Percentiles rank a stretch among this genome's conserved stretches.
Evolutionary conservation across 2,113 vertebrate genomes (phyloP).

Genomic region (Panurus biarmicus): DNA sequence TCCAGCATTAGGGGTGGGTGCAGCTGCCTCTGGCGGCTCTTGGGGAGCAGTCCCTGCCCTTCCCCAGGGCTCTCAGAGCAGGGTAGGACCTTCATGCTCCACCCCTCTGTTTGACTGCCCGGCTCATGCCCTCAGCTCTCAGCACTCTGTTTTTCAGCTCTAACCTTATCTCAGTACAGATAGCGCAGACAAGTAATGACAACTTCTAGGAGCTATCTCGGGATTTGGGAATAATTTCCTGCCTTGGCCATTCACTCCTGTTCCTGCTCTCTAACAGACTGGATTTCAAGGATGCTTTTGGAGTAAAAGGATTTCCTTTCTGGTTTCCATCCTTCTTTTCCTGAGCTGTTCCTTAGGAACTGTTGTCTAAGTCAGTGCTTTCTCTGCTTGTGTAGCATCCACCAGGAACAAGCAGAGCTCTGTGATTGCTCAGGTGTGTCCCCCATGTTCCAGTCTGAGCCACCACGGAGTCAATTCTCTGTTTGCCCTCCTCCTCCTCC

Average conservation of each 20-base stretch:
- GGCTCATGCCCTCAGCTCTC: neutral
- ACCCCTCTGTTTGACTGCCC: neutral
- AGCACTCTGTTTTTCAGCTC: neutral
- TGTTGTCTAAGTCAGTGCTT: neutral
- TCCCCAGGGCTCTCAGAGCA: neutral
- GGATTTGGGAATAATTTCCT: neutral
- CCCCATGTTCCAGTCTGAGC: neutral
- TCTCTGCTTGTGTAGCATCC: neutral
- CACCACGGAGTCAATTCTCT: neutral
- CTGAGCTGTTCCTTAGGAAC: neutral
- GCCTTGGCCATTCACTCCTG: fast-evolving
- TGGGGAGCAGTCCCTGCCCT: neutral
- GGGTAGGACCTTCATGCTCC: neutral
- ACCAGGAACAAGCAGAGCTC: neutral
- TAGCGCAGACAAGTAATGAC: neutral
- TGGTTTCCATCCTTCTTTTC: neutral
- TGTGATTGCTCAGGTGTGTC: neutral
- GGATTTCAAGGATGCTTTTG: neutral
- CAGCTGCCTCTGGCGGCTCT: neutral
- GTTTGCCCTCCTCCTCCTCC: neutral
- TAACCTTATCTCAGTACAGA: neutral
- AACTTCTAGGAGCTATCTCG: neutral
- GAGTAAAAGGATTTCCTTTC: neutral
- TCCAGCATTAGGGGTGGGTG: neutral
- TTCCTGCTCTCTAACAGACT: neutral